A percentile compares a stretch with the other conserved stretches of the same genome.
phyloP scores from a whole-genome alignment of 2,113 vertebrate species.

The Thunnus thynnus region DNA sequence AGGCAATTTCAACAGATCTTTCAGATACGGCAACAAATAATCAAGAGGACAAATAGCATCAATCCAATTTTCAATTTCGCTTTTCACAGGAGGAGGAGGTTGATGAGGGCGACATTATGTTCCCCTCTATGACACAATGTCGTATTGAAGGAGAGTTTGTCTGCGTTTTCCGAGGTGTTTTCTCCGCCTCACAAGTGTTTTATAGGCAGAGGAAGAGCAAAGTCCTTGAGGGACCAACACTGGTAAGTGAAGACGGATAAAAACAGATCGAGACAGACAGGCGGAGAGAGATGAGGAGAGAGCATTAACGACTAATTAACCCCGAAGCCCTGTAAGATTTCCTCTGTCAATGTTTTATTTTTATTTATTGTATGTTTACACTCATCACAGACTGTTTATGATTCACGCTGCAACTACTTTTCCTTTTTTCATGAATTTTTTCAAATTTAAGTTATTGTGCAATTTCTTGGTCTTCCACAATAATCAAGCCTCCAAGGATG shows the following conservation, averaged over 20 bases:
- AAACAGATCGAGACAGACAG: background rate
- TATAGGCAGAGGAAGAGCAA: background rate
- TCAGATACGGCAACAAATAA: conserved; percentile 59
- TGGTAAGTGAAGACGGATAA: background rate
- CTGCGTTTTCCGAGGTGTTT: conserved; percentile 8
- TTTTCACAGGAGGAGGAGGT: conserved; percentile 28
- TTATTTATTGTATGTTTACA: background rate
- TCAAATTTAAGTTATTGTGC: too few species aligned
- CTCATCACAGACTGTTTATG: background rate
- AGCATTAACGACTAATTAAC: background rate
- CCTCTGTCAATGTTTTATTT: background rate
- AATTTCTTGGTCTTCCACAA: background rate
- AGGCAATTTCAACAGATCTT: conserved; percentile 43
- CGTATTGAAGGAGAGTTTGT: background rate
- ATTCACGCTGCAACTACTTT: too few species aligned
- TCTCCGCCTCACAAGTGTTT: conserved; percentile 1
- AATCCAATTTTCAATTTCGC: conserved; percentile 57
- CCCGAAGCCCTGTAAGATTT: background rate
- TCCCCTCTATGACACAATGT: conserved; percentile 12
- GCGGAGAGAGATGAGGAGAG: background rate
- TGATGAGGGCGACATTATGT: conserved; percentile 27
- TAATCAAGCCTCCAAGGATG: background rate
- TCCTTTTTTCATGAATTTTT: too few species aligned
- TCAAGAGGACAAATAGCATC: conserved; percentile 54
- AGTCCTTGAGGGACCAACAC: conserved; percentile 12